A percentile compares a stretch with the other conserved stretches of the same genome.
These are phyloP conservation scores for Periplaneta americana DNA, from an alignment of 1,140 invertebrate genomes.

Conservation along the genomic window DNA sequence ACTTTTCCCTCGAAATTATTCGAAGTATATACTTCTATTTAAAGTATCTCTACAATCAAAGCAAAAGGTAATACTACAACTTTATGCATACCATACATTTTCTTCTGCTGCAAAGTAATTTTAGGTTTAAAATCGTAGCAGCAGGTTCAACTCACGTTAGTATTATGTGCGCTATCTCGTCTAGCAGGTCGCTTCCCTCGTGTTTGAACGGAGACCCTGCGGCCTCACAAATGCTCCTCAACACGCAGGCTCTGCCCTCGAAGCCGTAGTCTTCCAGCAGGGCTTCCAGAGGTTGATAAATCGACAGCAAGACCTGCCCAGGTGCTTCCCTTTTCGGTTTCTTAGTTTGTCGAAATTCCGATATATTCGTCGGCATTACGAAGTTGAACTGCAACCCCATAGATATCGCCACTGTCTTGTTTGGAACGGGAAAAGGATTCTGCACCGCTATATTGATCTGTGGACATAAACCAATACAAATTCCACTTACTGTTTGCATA, in stretches of 20 bases:
- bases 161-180: constrained; percentile 38
- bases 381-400: not conserved
- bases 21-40: no score
- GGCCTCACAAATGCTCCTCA: constrained; percentile 39
- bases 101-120: no score
- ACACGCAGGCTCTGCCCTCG: constrained; percentile 33
- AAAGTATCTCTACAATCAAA: no score
- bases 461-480: not conserved
- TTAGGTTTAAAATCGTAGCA: no score
- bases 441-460: not conserved
- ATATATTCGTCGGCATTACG: not conserved
- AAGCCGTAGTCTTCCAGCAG: constrained; percentile 59
- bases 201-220: constrained; percentile 33
- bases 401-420: not conserved
- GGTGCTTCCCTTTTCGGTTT: not conserved
- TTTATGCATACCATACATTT: no score
- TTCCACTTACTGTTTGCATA: no score
- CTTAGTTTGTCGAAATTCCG: not conserved
- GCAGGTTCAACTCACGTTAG: constrained; percentile 35
- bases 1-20: no score
- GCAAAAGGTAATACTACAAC: no score
- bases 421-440: not conserved
- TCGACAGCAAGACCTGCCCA: not conserved
- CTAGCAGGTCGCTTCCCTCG: constrained; percentile 34
- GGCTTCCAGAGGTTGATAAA: constrained; percentile 55